Evolutionary conservation across 2,113 vertebrate species (phyloP).

Genomic region (Stegastes partitus): DNA sequence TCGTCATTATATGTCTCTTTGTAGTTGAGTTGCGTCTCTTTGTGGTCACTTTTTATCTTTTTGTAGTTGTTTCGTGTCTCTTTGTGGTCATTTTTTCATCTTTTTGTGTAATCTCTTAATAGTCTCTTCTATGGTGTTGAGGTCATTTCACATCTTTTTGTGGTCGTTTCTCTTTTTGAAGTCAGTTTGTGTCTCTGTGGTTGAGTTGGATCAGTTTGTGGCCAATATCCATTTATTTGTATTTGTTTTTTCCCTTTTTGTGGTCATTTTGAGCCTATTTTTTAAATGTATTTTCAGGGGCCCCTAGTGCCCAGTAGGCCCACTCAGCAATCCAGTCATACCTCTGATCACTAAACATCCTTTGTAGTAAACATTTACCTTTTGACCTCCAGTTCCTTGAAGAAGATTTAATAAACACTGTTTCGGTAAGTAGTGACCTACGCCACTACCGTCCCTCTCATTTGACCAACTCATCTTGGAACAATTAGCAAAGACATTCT

Average conservation of each 20-base stretch:
- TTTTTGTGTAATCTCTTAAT: no score
- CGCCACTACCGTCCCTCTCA: background rate
- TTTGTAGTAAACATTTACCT: background rate
- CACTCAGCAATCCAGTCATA: background rate
- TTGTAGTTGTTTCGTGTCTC: no score
- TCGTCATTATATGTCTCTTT: no score
- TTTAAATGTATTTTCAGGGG: background rate
- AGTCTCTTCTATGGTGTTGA: background rate
- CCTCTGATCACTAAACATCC: background rate
- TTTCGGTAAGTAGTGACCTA: background rate
- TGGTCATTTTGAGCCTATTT: background rate
- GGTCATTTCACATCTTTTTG: background rate
- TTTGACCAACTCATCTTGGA: background rate
- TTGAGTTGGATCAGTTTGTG: background rate
- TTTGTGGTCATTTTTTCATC: no score
- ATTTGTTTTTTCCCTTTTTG: background rate
- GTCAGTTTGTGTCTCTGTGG: background rate
- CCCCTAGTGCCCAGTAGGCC: background rate
- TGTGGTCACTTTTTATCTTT: no score
- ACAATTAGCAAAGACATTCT: background rate
- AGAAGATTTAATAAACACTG: background rate
- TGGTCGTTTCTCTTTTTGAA: background rate
- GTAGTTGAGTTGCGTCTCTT: no score
- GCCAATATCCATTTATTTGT: background rate
- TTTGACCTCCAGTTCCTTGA: background rate